phyloP scores from a whole-genome alignment of 2,113 vertebrate species.

The Brachypodius melanocephalos region DNA sequence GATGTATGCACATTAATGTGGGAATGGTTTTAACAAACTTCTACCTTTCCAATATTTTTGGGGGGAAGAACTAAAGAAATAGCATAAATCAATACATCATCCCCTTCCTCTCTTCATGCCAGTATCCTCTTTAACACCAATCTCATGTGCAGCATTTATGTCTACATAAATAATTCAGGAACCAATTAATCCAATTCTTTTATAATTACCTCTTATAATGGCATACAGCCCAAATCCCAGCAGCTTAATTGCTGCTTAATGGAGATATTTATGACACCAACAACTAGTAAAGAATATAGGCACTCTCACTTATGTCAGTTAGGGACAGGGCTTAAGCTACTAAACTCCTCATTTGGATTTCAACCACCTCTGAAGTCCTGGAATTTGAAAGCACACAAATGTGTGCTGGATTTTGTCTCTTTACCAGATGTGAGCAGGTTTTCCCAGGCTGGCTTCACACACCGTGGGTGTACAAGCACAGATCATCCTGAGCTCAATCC shows the following conservation, averaged over 20 bases:
- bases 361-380: not conserved
- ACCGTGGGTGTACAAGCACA: rapidly evolving
- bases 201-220: conserved; percentile 74
- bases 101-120: not conserved
- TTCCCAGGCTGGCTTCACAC: not conserved
- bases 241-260: conserved; percentile 72
- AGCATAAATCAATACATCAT: conserved; percentile 33
- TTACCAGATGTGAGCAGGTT: rapidly evolving
- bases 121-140: conserved; percentile 57
- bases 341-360: not conserved
- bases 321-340: not conserved
- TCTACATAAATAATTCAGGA: conserved; percentile 78
- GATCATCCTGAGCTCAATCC: not conserved
- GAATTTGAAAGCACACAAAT: not conserved
- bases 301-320: conserved; percentile 7
- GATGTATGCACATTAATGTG: not conserved
- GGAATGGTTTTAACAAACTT: conserved; percentile 23
- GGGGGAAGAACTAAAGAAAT: conserved; percentile 14
- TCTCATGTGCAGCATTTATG: conserved; percentile 70
- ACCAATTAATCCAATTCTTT: conserved; percentile 77
- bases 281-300: conserved; percentile 49
- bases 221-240: conserved; percentile 65
- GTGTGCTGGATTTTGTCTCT: not conserved
- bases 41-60: conserved; percentile 15
- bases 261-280: conserved; percentile 71